Base-by-base conservation (phyloP, 2,113 vertebrate species). In the Platycercus adscitus region DNA sequence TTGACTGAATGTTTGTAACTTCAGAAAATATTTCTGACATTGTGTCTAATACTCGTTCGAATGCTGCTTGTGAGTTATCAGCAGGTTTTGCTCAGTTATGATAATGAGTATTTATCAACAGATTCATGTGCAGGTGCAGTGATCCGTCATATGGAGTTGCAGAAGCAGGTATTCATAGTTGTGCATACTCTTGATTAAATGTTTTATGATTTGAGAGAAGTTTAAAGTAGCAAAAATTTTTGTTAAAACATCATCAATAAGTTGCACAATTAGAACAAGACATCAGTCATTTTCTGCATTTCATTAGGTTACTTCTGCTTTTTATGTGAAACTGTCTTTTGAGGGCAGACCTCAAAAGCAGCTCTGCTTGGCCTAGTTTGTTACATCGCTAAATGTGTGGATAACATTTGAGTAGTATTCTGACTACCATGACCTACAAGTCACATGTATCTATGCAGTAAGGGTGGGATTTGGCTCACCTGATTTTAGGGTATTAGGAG, bases 401-500 rank as follows among this genome's bases (percentile, higher is more conserved):
- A 19, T n/a, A 76, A 39, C 28, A 3, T 39, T 63, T 55, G 47
- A 26, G 20, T 46, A 19, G 8, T 43, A 7, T n/a, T 33, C 26
- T 58, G 29, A 39, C 28, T 26, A 16, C 18, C 3, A 2, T 13
- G 43, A 56, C 17, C 53, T 81, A 75, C 24, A 16, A 35, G 69
- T 41, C 19, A 17, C 1, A 0, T 13, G 1, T 75, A 33, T 33
- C 29, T 46, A 1, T 33, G 9, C 33, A 63, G 18, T 26, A 9
- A 44, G 37, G 13, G 12, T 47, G 31, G 37, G 17, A 50, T 86
- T 88, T 46, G 15, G 17, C 43, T 89, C 14, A 10, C 31, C 28
- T 71, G 37, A 11, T 73, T 86, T 64, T 41, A n/a, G 28, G 28
- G n/a, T 14, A 13, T 23, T 17, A 50, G 9, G 52, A 72, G 17